Percentiles rank a stretch among this genome's conserved stretches.
Conservation (phyloP, 2,113 vertebrate genomes). For the Murina feae region DNA sequence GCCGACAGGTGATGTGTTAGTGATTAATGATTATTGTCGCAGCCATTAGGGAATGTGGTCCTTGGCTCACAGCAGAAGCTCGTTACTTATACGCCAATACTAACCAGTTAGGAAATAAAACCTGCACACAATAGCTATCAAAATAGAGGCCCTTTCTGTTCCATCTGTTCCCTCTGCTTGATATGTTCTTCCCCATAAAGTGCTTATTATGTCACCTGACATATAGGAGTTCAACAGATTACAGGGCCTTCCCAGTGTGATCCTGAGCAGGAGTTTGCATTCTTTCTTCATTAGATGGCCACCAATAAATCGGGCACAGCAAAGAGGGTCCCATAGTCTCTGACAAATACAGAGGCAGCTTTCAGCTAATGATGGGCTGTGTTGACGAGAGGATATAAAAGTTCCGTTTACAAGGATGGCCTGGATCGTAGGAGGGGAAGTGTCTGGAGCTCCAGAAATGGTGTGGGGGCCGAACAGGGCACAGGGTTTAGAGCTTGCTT, state of each 20-base stretch:
- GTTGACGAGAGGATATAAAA: neutral
- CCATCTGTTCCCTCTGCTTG: neutral
- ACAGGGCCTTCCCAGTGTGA: neutral
- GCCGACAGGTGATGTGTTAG: neutral
- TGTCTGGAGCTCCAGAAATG: neutral
- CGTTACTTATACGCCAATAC: neutral
- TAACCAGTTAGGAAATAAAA: too few species aligned
- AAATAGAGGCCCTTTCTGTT: neutral
- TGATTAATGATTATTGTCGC: neutral
- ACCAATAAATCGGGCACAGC: neutral
- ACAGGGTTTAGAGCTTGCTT: neutral
- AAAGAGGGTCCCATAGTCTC: neutral
- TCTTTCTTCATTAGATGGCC: neutral
- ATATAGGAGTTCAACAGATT: neutral
- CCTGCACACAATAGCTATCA: too few species aligned
- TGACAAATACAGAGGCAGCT: neutral
- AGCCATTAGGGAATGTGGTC: neutral
- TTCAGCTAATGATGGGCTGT: neutral
- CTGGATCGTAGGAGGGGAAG: neutral
- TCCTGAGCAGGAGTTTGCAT: neutral
- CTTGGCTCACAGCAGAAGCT: neutral
- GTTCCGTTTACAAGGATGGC: neutral
- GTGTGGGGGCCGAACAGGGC: rapidly evolving
- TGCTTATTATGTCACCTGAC: neutral
- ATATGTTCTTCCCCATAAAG: neutral